A percentile compares a stretch with the other conserved stretches of the same genome.
Evolutionary conservation across 2,113 vertebrate genomes (phyloP).

Genomic region (Pterocles orientalis): DNA sequence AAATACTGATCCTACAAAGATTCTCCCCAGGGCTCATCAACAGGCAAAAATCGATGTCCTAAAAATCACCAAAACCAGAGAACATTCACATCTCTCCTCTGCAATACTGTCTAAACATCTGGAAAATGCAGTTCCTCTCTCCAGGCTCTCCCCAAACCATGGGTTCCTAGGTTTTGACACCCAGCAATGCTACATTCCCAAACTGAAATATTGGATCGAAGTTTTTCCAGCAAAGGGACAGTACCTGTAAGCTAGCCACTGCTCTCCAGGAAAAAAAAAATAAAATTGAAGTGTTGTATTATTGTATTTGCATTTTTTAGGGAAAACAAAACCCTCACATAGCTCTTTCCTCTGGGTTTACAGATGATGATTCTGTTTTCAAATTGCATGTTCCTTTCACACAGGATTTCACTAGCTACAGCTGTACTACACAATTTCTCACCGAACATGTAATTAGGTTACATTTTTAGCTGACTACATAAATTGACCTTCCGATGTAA

Average conservation of each 20-base stretch:
- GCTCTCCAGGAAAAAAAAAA: background rate
- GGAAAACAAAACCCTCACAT: background rate
- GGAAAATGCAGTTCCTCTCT: background rate
- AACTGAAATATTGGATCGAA: background rate
- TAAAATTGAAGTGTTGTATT: background rate
- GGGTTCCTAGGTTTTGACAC: background rate
- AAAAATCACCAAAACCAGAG: background rate
- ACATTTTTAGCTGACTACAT: conserved; percentile 50
- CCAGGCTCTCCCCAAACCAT: background rate
- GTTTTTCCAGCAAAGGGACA: background rate
- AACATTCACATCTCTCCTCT: background rate
- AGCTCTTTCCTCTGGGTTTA: background rate
- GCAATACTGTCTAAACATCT: background rate
- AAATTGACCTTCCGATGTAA: conserved; percentile 34
- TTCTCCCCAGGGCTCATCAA: background rate
- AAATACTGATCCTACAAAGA: background rate
- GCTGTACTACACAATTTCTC: conserved; percentile 29
- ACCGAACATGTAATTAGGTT: conserved; percentile 49
- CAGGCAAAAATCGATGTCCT: background rate
- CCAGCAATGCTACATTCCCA: background rate
- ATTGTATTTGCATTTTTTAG: background rate
- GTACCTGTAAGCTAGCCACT: background rate
- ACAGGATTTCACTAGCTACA: background rate
- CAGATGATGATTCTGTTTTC: background rate
- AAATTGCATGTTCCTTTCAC: background rate